These are phyloP conservation scores for Aeoliscus strigatus DNA, from an alignment of 2,797 vertebrate species.

Conservation along the genomic window DNA sequence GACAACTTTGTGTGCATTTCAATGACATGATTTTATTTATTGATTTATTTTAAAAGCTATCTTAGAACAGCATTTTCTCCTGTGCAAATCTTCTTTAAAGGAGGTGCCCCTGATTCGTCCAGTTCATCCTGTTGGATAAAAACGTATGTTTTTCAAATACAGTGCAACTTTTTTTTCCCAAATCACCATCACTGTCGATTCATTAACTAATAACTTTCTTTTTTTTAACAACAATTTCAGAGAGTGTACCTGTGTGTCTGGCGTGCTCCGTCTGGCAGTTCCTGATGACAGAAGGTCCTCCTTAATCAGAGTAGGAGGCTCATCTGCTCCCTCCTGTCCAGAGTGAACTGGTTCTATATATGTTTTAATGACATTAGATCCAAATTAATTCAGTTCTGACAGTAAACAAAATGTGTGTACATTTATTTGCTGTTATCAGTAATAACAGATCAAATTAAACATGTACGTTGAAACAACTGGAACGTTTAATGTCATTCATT, in stretches of 20 bases:
- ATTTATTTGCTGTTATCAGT: not conserved
- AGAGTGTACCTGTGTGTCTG: conserved; percentile 57
- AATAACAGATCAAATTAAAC: not conserved
- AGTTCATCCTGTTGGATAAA: conserved; percentile 73
- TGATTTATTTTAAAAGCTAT: conserved; percentile 68
- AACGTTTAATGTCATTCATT: too few species aligned
- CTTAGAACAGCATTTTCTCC: conserved; percentile 83
- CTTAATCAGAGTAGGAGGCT: conserved; percentile 96
- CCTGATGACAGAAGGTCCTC: conserved; percentile 85
- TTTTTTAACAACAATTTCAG: not conserved
- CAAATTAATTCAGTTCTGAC: conserved; percentile 1
- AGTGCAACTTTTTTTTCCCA: not conserved
- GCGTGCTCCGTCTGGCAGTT: conserved; percentile 72
- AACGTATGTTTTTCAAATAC: conserved; percentile 1
- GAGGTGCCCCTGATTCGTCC: conserved; percentile 84
- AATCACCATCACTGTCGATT: too few species aligned
- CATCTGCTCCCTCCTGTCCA: conserved; percentile 89
- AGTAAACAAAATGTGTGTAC: not conserved
- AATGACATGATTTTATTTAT: not conserved
- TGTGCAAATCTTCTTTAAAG: conserved; percentile 91
- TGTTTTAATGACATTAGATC: not conserved
- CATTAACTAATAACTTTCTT: too few species aligned
- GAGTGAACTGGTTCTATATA: conserved; percentile 69
- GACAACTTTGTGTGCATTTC: conserved; percentile 37
- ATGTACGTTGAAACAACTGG: too few species aligned